These are phyloP conservation scores for Chelidonichthys spinosus DNA, from an alignment of 2,797 vertebrate species.

Conservation along the genomic window DNA sequence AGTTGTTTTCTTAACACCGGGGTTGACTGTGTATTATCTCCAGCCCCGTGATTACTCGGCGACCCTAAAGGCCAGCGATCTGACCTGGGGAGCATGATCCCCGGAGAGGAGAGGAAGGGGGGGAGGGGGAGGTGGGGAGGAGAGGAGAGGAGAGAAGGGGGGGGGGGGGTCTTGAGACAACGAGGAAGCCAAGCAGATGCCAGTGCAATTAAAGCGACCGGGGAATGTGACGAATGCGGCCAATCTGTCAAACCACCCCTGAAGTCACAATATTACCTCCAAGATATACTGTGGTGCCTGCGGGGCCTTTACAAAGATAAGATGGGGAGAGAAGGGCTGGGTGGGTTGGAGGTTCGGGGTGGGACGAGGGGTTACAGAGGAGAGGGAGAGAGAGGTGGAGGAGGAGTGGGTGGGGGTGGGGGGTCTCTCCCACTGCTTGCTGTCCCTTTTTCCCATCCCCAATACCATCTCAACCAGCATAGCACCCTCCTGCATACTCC, in stretches of 20 bases:
- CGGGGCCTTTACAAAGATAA: constrained; percentile 75
- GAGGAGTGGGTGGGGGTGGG: neutral
- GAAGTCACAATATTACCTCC: constrained; percentile 84
- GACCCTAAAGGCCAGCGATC: constrained; percentile 77
- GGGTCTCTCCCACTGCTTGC: constrained; percentile 50
- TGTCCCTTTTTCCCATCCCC: constrained; percentile 56
- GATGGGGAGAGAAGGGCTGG: constrained; percentile 51
- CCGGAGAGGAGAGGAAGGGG: constrained; percentile 48
- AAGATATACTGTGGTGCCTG: constrained; percentile 85
- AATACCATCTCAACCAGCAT: constrained; percentile 26
- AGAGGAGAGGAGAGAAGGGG: neutral
- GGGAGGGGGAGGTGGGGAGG: constrained; percentile 10
- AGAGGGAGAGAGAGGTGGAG: constrained; percentile 1
- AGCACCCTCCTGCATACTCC: constrained; percentile 61
- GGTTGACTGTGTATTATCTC: constrained; percentile 76
- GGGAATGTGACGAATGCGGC: constrained; percentile 88
- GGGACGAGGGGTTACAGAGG: constrained; percentile 26
- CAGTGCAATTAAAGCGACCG: constrained; percentile 84
- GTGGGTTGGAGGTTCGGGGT: constrained; percentile 43
- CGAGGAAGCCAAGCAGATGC: constrained; percentile 87
- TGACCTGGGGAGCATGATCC: constrained; percentile 79
- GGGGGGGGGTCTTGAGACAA: constrained; percentile 49
- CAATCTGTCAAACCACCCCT: constrained; percentile 87
- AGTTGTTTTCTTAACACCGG: constrained; percentile 75
- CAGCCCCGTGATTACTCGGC: constrained; percentile 73